These are phyloP conservation scores for Gopherus flavomarginatus DNA, from an alignment of 2,113 vertebrate species.

Conservation along the genomic window DNA sequence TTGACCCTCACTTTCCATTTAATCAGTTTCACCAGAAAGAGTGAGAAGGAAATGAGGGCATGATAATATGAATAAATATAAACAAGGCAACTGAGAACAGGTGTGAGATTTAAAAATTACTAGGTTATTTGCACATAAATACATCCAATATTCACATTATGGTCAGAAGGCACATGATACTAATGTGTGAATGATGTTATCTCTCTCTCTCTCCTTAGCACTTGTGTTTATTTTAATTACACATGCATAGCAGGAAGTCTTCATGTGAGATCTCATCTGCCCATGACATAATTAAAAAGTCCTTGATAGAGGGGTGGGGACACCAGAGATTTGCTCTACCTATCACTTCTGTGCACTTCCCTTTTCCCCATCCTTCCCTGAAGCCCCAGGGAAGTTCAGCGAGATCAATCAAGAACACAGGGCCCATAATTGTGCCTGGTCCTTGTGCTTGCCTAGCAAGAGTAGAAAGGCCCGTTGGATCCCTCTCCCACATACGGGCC, in stretches of 20 bases:
- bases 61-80: not conserved
- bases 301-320: constrained; percentile 33
- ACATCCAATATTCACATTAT: not conserved
- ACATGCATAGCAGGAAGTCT: not conserved
- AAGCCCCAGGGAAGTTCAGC: rapidly evolving
- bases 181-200: not conserved
- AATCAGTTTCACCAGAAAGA: not conserved
- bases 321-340: constrained; percentile 27
- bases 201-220: not conserved
- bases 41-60: not conserved
- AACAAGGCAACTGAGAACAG: not conserved
- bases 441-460: not conserved
- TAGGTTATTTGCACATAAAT: not conserved
- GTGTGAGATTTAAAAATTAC: not conserved
- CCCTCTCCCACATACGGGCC: not conserved
- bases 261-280: not conserved
- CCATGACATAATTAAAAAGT: not conserved
- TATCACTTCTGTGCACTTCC: not conserved
- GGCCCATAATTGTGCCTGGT: rapidly evolving
- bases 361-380: not conserved
- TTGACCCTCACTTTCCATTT: not conserved
- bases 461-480: not conserved
- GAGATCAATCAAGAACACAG: not conserved
- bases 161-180: not conserved
- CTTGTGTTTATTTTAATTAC: not conserved